Evolutionary conservation across 1,140 invertebrate genomes (phyloP).

Genomic region (Gryon sp.): DNA sequence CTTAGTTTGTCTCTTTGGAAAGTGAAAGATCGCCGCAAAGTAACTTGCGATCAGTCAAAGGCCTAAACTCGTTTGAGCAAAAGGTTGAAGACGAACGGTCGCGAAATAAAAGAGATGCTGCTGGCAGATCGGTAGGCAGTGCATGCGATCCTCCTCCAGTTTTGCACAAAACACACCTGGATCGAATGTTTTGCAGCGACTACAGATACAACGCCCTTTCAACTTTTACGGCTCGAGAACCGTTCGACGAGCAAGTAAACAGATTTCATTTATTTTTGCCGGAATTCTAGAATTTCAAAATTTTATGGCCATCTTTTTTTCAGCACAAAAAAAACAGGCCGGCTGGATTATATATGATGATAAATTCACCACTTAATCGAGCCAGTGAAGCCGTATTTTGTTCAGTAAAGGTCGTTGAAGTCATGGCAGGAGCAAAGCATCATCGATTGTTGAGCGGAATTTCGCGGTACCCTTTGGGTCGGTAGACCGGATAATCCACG

Average conservation of each 20-base stretch:
- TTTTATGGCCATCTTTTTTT: too few relatives aligned
- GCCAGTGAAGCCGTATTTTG: background rate
- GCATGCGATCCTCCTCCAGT: slow-evolving; percentile 18
- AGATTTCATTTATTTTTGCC: too few relatives aligned
- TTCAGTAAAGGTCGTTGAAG: slow-evolving; percentile 51
- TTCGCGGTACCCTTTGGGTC: slow-evolving; percentile 86
- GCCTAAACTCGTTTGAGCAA: slow-evolving; percentile 56
- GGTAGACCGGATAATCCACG: slow-evolving; percentile 88
- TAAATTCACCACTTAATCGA: too few relatives aligned
- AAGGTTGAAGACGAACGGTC: slow-evolving; percentile 48
- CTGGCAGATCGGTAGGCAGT: slow-evolving; percentile 26
- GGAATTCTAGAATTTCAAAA: too few relatives aligned
- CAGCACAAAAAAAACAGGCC: too few relatives aligned
- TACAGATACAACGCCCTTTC: slow-evolving; percentile 9
- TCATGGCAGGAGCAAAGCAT: slow-evolving; percentile 68
- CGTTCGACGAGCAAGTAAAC: background rate
- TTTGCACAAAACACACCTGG: too few relatives aligned
- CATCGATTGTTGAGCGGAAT: slow-evolving; percentile 64
- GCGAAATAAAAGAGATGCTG: slow-evolving; percentile 13
- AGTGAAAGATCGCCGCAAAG: slow-evolving; percentile 8
- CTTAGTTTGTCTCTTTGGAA: too few relatives aligned
- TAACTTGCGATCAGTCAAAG: slow-evolving; percentile 44
- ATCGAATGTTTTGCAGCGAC: slow-evolving; percentile 7
- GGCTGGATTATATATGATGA: too few relatives aligned
- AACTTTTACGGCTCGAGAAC: background rate